A percentile compares a stretch with the other conserved stretches of the same genome.
Evolutionary conservation across 2,113 vertebrate genomes (phyloP).

Genomic region (Sardina pilchardus): DNA sequence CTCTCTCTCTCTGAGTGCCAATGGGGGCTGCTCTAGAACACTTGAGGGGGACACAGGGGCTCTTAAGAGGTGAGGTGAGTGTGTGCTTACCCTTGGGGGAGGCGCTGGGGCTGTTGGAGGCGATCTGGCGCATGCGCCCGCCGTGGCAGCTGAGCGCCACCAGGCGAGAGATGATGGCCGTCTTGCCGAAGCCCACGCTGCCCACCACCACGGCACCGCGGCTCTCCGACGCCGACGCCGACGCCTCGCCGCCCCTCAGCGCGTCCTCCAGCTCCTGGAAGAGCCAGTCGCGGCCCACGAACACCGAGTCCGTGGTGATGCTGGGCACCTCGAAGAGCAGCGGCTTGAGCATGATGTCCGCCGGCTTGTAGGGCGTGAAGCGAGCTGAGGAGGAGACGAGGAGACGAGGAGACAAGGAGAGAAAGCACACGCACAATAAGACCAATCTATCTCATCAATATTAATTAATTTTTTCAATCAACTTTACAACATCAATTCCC

Average conservation of each 20-base stretch:
- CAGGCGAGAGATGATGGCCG: constrained; percentile 89
- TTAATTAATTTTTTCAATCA: neutral
- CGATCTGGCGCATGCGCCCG: constrained; percentile 96
- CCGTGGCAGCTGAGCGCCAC: constrained; percentile 87
- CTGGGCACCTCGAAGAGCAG: constrained; percentile 96
- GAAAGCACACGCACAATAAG: neutral
- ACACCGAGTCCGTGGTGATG: constrained; percentile 96
- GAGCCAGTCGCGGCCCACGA: constrained; percentile 95
- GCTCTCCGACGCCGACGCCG: constrained; percentile 52
- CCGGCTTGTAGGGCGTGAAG: constrained; percentile 92
- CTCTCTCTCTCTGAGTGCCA: neutral
- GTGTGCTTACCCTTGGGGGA: constrained; percentile 82
- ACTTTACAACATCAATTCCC: neutral
- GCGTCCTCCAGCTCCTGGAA: constrained; percentile 86
- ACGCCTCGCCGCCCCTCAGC: constrained; percentile 70
- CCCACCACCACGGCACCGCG: constrained; percentile 86
- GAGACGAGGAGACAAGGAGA: neutral
- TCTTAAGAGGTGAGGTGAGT: neutral
- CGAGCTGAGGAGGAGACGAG: constrained; percentile 70
- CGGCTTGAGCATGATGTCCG: constrained; percentile 96
- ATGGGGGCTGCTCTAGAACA: no score
- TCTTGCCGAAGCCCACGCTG: constrained; percentile 95
- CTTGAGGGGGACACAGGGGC: neutral
- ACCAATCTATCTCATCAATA: neutral
- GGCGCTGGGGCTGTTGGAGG: constrained; percentile 84